Base-by-base conservation (phyloP, 2,113 vertebrate species). In the Glaucidium brasilianum region DNA sequence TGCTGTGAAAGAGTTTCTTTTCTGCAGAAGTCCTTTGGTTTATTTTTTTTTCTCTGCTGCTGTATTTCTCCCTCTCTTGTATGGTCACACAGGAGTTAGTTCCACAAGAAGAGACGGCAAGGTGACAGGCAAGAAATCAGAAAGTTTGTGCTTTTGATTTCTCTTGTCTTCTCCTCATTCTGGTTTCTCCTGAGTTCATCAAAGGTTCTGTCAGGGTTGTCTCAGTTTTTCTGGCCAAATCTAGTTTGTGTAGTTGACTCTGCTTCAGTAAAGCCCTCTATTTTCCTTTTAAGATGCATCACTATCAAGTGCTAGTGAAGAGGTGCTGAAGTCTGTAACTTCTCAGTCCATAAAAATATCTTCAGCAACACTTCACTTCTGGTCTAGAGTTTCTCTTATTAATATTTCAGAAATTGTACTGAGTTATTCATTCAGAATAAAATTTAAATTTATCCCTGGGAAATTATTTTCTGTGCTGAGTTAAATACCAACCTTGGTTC, bases 341-440 rank as follows among this genome's bases (percentile, higher is more conserved):
- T 82, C 21, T 73, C 53, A 79, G 69, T 30, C 21, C 84, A 62
- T 43, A 78, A 59, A 83, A 69, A 8, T 58, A 35, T 45, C 45
- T 85, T 71, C 77, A 89, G 37, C 32, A 91, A 50, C 25, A 73
- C 30, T 75, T 90, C 12, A 47, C 73, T 92, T 77, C 32, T 86
- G 21, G 26, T 60, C 79, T 58, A n/a, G 55, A 72, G 67, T 82
- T 81, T 77, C 26, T 60, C 9, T 64, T 53, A 17, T 4, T 85
- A 78, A 8, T 76, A 55, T 85, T 91, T 73, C 73, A 78, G 72
- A 83, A 90, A 47, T 53, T 25, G 5, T 60, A 90, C 11, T 3
- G 5, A 96, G 32, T 58, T 76, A 68, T 18, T 90, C 5, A 75
- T 74, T 84, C 96, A 62, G 56, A 95, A 95, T 95, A 90, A 93